These are phyloP conservation scores for Apodemia hepburni DNA, from an alignment of 2,888 invertebrate genomes.

Conservation along the genomic window DNA sequence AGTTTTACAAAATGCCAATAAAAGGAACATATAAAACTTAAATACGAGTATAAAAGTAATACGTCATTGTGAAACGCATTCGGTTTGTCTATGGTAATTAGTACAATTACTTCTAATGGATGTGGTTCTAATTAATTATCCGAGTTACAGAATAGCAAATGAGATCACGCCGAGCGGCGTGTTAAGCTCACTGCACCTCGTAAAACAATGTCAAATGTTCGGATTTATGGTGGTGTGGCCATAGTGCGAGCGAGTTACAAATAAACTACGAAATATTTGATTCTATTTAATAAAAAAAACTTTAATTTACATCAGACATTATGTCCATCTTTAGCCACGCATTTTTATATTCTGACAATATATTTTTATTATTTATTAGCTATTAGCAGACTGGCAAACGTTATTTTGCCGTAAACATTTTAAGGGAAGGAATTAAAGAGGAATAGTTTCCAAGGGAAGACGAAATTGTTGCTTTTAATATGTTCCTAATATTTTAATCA, in stretches of 20 bases:
- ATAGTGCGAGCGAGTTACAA: background rate
- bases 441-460: too few relatives aligned
- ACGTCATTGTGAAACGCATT: background rate
- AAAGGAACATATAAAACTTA: background rate
- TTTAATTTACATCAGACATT: background rate
- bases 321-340: too few relatives aligned
- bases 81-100: slow-evolving; percentile 3
- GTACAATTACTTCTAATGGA: slow-evolving; percentile 2
- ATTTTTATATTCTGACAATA: too few relatives aligned
- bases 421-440: too few relatives aligned
- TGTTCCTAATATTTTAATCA: too few relatives aligned
- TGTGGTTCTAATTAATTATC: slow-evolving; percentile 3
- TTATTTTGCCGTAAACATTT: too few relatives aligned
- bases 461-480: too few relatives aligned
- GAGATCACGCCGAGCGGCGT: slow-evolving; percentile 14
- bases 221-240: background rate
- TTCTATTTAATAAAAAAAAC: background rate
- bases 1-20: background rate
- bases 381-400: too few relatives aligned
- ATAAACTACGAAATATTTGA: background rate
- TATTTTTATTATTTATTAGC: too few relatives aligned
- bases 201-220: slow-evolving; percentile 12
- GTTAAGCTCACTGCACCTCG: slow-evolving; percentile 12
- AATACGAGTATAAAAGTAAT: background rate
- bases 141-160: slow-evolving; percentile 6